Conservation (phyloP, 2,797 vertebrate genomes). For the Danio choprae region DNA sequence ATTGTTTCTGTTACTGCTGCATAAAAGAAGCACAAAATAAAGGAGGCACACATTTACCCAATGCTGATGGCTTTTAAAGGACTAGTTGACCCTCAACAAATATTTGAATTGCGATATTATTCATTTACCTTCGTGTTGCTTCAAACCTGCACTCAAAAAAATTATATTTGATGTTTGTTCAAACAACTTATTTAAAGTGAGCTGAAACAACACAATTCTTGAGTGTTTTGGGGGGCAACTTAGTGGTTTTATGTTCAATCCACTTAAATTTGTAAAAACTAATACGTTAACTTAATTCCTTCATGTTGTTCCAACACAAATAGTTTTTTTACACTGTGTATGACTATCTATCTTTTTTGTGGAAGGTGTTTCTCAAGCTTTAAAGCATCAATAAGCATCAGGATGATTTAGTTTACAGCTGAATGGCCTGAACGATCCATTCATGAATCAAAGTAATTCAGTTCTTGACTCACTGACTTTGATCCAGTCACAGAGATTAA, state of each 20-base stretch:
- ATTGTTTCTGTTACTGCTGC: conserved; percentile 39
- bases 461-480: not conserved
- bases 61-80: conserved; percentile 10
- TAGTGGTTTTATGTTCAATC: too few relatives aligned
- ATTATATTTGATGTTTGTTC: too few relatives aligned
- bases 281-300: too few relatives aligned
- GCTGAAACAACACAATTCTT: too few relatives aligned
- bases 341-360: not conserved
- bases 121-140: not conserved
- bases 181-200: too few relatives aligned
- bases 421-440: conserved; percentile 8
- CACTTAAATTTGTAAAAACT: too few relatives aligned
- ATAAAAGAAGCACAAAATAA: conserved; percentile 23
- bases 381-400: not conserved
- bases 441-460: conserved; percentile 2
- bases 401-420: not conserved
- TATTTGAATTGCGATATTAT: not conserved
- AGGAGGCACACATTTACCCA: not conserved
- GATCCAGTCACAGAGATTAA: not conserved
- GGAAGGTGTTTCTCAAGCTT: not conserved
- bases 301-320: not conserved
- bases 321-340: too few relatives aligned
- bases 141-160: too few relatives aligned
- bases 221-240: too few relatives aligned
- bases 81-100: not conserved